Evolutionary conservation across 2,888 invertebrate species (phyloP).

Genomic region (Drosophila peninsularis): DNA sequence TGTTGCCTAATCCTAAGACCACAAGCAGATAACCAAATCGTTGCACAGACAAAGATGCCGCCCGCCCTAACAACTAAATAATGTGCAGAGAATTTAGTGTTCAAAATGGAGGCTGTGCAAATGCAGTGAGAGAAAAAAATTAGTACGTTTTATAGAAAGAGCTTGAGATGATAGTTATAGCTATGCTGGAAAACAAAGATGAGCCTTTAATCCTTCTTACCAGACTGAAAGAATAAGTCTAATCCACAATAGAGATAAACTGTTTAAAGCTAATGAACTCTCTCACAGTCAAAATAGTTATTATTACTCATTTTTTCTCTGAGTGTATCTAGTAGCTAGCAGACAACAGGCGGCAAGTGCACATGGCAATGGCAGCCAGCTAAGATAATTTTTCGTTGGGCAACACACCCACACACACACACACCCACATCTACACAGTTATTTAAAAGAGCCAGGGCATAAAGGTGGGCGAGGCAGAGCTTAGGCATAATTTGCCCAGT

Average conservation of each 20-base stretch:
- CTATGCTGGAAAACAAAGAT: too few species aligned
- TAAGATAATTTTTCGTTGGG: slow-evolving; percentile 52
- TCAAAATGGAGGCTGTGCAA: neutral
- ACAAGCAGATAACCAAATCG: slow-evolving; percentile 72
- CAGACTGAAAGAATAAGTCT: neutral
- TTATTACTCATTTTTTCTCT: neutral
- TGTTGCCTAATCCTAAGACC: slow-evolving; percentile 66
- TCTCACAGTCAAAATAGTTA: too few species aligned
- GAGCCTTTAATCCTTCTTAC: too few species aligned
- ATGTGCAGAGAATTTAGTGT: slow-evolving; percentile 75
- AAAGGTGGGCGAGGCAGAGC: slow-evolving; percentile 18
- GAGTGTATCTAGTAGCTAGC: slow-evolving; percentile 4
- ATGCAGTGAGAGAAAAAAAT: neutral
- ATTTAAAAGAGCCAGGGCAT: slow-evolving; percentile 39
- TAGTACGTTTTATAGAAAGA: neutral
- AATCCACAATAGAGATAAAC: neutral
- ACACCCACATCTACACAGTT: slow-evolving; percentile 23
- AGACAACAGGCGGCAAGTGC: slow-evolving; percentile 37
- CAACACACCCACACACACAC: slow-evolving; percentile 6
- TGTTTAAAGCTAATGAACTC: neutral
- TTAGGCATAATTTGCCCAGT: slow-evolving; percentile 72
- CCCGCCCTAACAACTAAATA: slow-evolving; percentile 74
- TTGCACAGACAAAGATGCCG: slow-evolving; percentile 59
- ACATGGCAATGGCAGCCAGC: slow-evolving; percentile 47
- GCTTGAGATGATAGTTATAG: too few species aligned